phyloP scores from a whole-genome alignment of 2,113 vertebrate species.

The Anarhynchus alexandrinus region DNA sequence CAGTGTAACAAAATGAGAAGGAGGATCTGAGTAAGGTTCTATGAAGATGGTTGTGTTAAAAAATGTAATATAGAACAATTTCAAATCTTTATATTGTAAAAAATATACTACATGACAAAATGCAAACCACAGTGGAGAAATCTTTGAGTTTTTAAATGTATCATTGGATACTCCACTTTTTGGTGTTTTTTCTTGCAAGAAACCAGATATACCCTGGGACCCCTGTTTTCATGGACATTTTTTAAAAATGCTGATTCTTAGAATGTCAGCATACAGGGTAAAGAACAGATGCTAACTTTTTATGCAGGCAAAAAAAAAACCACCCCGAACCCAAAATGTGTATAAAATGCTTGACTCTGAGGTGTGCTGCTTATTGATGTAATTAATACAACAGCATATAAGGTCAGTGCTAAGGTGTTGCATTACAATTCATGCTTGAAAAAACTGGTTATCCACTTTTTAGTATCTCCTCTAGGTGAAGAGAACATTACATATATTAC shows the following conservation, averaged over 20 bases:
- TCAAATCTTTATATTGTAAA: neutral
- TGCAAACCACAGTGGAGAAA: neutral
- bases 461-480: neutral
- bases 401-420: neutral
- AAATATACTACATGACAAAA: neutral
- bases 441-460: neutral
- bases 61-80: neutral
- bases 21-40: neutral
- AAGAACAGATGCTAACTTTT: neutral
- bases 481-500: neutral
- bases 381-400: neutral
- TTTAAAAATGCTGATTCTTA: neutral
- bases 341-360: neutral
- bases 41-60: neutral
- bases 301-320: neutral
- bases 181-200: neutral
- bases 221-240: neutral
- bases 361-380: neutral
- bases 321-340: accelerated
- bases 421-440: neutral
- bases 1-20: neutral
- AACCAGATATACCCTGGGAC: neutral
- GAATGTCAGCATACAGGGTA: neutral
- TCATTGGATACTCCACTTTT: neutral
- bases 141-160: neutral